These are phyloP conservation scores for Solenodon paradoxus DNA, from an alignment of 2,113 vertebrate genomes.

Conservation along the genomic window DNA sequence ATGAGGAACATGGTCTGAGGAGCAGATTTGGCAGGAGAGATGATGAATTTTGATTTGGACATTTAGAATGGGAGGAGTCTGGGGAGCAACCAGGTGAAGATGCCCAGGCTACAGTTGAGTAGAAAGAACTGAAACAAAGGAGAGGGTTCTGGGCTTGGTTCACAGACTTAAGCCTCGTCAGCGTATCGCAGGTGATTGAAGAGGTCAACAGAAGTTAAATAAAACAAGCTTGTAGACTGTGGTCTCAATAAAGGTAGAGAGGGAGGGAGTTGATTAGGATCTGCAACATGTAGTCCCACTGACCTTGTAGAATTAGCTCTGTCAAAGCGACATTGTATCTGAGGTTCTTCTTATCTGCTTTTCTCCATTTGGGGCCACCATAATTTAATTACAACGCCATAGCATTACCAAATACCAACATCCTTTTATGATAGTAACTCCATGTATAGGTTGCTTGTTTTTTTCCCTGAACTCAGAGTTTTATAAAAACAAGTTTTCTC, in stretches of 20 bases:
- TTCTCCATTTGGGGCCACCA: constrained; percentile 51
- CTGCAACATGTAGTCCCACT: neutral
- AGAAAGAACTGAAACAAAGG: neutral
- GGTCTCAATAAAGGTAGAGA: neutral
- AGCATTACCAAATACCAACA: neutral
- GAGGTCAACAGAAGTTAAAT: neutral
- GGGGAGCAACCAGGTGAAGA: neutral
- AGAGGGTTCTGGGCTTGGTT: neutral
- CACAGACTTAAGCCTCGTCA: neutral
- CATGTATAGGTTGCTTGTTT: neutral
- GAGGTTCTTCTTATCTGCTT: neutral
- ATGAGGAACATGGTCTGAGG: neutral
- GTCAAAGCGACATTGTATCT: neutral
- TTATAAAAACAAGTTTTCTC: constrained; percentile 22
- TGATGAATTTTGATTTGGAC: neutral
- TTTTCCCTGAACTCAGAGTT: neutral
- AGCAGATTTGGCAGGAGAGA: neutral
- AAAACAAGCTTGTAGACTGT: rapidly evolving
- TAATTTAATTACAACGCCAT: neutral
- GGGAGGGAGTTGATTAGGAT: neutral
- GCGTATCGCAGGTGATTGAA: neutral
- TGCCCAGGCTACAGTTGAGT: neutral
- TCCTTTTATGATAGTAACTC: neutral
- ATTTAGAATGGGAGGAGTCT: neutral
- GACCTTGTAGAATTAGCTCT: neutral